Base-by-base conservation (phyloP, 2,888 invertebrate genomes). In the Cryptus viduatorius region DNA sequence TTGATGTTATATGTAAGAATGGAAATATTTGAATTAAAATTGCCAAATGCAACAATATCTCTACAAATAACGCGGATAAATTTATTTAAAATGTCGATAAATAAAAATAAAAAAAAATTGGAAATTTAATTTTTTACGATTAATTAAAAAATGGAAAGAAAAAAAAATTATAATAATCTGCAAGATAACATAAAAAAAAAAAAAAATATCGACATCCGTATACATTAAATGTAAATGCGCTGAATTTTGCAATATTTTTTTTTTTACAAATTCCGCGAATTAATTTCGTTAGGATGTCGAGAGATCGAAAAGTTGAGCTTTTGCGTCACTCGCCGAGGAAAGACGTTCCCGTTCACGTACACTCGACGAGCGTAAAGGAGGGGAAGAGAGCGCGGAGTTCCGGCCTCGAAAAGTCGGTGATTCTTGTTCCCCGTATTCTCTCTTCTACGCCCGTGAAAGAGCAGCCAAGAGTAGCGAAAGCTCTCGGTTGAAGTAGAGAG, bases 401-500 rank as follows among this genome's bases (percentile, higher is more conserved):
- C 82, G 84, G 82, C 82, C 84, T 79, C 84, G 84, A 84, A 84
- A 84, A 84, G 75, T 78, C 82, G 82, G 42, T 44, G 82, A 84
- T 82, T 82, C 75, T 82, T 72, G 59, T 10, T 48, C 81, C 50
- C 71, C 67, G 16, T 31, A 19, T 65, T 76, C 83, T 53, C 24
- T 59, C 68, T 19, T 14, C 64, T 44, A 12, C 42, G 12, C 59
- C 68, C 59, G 77, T 37, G 31, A 76, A 83, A 76, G 79, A 78
- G 81, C 12, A 19, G 71, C 82, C 65, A 84, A 84, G 84, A 84
- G 82, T 82, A 77, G 71, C 76, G 67, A 86, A 84, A 84, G 85
- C 86, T 86, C 87, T 86, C 86, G 79, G 53, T 44, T 42, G 50
- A 87, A 87, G 86, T 86, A 86, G 72, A 83, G 81, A 81, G 78